Base-by-base conservation (phyloP, 2,888 invertebrate genomes). In the Eudemis profundana region DNA sequence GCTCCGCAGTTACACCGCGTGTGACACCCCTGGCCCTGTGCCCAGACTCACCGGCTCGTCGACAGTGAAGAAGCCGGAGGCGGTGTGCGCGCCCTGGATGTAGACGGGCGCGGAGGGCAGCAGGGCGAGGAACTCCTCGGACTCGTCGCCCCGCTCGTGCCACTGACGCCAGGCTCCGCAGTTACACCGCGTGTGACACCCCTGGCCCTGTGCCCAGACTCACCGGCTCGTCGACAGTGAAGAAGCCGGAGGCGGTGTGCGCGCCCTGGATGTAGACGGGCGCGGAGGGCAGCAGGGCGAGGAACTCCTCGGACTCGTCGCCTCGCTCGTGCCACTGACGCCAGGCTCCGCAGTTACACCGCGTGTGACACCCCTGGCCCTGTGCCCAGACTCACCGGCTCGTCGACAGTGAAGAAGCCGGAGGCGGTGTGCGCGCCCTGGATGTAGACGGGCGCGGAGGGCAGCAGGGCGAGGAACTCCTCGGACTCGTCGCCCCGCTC, bases 1-100 rank as follows among this genome's bases (percentile, higher is more conserved):
- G n/a, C n/a, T n/a, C n/a, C n/a, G n/a, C n/a, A n/a, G n/a, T n/a
- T n/a, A n/a, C n/a, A n/a, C n/a, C n/a, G n/a, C n/a, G n/a, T n/a
- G n/a, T n/a, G n/a, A n/a, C n/a, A n/a, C n/a, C 8, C 8, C 33
- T 8, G 7, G 8, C 10, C 8, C 8, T 8, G 33, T 8, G 8
- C 3, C 33, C 8, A 95, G 0, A 98, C 97, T 17, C 97, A 94
- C 69, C 97, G 33, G 33, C 8, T 33, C 33, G 33, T 33, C 33
- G 8, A 33, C 33, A 8, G 33, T 33, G 33, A 33, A 33, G 33
- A 33, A 33, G 12, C 33, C 33, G 8, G 33, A 33, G 33, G 33
- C 33, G 8, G 33, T 33, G 8, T 33, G 33, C 33, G 33, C 33
- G 33, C 33, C 33, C 33, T 33, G 33, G 33, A 33, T 33, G 33